Conservation (phyloP, 2,797 vertebrate genomes). For the Scomberomorus guttatus region DNA sequence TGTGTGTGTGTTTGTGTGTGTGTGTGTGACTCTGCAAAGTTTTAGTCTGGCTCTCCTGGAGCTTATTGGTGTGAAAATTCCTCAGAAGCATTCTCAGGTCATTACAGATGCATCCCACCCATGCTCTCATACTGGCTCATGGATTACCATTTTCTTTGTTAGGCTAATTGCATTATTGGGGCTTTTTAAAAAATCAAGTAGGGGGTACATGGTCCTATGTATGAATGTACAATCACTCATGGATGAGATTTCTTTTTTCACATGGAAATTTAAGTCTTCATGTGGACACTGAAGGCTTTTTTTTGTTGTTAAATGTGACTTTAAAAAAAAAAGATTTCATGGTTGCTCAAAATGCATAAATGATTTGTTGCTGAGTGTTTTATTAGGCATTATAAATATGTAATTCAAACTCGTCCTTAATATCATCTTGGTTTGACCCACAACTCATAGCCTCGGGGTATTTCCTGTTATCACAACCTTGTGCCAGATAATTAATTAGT, state of each 20-base stretch:
- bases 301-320: not conserved
- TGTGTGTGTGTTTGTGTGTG: too few relatives aligned
- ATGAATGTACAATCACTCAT: constrained; percentile 58
- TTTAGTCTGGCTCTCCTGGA: constrained; percentile 68
- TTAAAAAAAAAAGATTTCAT: too few relatives aligned
- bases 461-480: constrained; percentile 62
- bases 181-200: constrained; percentile 50
- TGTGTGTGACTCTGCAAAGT: constrained; percentile 21
- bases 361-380: not conserved
- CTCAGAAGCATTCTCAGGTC: constrained; percentile 73
- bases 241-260: constrained; percentile 55
- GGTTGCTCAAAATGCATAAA: not conserved
- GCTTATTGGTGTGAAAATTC: constrained; percentile 83
- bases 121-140: constrained; percentile 67
- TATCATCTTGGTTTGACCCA: not conserved
- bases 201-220: constrained; percentile 43
- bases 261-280: constrained; percentile 51
- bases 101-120: constrained; percentile 83
- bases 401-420: not conserved
- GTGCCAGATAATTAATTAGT: constrained; percentile 64
- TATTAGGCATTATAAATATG: not conserved
- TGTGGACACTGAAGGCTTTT: not conserved
- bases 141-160: constrained; percentile 83
- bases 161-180: constrained; percentile 80
- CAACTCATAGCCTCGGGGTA: constrained; percentile 12